A percentile compares a stretch with the other conserved stretches of the same genome.
Evolutionary conservation across 30 jellyfish, hydroid and myxozoan genomes (phyloP).

Genomic region (Hydractinia symbiolongicarpus): DNA sequence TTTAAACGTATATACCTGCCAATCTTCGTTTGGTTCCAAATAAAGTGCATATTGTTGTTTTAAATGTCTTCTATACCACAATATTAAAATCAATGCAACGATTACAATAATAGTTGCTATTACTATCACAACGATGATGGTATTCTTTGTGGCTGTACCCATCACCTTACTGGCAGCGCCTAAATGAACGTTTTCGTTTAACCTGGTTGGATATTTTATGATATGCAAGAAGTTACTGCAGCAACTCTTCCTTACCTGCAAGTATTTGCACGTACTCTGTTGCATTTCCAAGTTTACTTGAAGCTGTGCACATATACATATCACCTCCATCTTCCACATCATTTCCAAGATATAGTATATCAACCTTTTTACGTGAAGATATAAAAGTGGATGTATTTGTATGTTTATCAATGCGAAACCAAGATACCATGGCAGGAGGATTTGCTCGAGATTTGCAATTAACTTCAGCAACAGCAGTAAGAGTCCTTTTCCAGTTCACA

Average conservation of each 20-base stretch:
- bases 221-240: no score
- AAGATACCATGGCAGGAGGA: constrained; percentile 34
- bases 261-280: constrained; percentile 16
- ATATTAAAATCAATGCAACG: constrained; percentile 28
- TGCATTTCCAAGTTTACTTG: background rate
- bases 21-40: constrained; percentile 65
- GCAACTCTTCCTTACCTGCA: background rate
- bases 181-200: background rate
- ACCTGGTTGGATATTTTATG: background rate
- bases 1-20: constrained; percentile 32
- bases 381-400: constrained; percentile 3
- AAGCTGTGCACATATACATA: constrained; percentile 15
- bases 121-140: constrained; percentile 49
- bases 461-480: background rate
- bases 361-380: background rate
- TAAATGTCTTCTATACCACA: constrained; percentile 55
- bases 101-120: constrained; percentile 26
- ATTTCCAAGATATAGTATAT: background rate
- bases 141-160: background rate
- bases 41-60: constrained; percentile 72
- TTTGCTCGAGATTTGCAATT: background rate
- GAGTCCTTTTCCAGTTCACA: constrained; percentile 15
- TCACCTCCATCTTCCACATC: constrained; percentile 8
- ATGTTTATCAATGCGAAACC: background rate
- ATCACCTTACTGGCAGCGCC: background rate